These are phyloP conservation scores for Rhizomys pruinosus DNA, from an alignment of 2,113 vertebrate genomes.

Conservation along the genomic window DNA sequence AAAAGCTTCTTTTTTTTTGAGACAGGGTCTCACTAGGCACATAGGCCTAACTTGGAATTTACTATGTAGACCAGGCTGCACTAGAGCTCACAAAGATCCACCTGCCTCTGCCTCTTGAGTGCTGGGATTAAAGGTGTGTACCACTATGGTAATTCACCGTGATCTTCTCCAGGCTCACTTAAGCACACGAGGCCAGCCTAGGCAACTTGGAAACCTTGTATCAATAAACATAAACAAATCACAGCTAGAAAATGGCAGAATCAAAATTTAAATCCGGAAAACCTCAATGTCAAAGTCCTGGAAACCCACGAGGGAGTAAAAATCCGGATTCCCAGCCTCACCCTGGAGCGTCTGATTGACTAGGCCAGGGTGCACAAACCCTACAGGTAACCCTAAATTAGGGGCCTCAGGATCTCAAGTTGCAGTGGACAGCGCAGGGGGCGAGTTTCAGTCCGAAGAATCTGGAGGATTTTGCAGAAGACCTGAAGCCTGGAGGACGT, in stretches of 20 bases:
- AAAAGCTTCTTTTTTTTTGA: not conserved
- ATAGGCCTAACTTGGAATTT: constrained; percentile 37
- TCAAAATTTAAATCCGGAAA: not conserved
- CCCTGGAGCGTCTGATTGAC: not conserved
- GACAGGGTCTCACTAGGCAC: not conserved
- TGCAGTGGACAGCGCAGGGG: not conserved
- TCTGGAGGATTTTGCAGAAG: constrained; percentile 1
- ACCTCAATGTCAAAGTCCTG: not conserved
- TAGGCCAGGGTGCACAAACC: not conserved
- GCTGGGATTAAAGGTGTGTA: no score
- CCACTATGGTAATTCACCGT: not conserved
- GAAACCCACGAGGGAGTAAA: not conserved
- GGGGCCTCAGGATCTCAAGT: not conserved
- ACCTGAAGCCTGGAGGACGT: not conserved
- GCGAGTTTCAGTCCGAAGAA: not conserved
- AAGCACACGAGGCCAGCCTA: not conserved
- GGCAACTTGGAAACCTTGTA: not conserved
- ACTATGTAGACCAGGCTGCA: not conserved
- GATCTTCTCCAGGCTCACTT: not conserved
- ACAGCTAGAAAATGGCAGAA: not conserved
- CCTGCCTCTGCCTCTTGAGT: not conserved
- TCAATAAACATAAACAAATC: constrained; percentile 8
- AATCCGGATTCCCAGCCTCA: constrained; percentile 4
- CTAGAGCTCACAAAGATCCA: no score
- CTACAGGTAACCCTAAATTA: not conserved